Evolutionary conservation across 2,888 invertebrate species (phyloP), one percentile per base, ranked within the genome.

Genomic region (Exephanes ischioxanthus): DNA sequence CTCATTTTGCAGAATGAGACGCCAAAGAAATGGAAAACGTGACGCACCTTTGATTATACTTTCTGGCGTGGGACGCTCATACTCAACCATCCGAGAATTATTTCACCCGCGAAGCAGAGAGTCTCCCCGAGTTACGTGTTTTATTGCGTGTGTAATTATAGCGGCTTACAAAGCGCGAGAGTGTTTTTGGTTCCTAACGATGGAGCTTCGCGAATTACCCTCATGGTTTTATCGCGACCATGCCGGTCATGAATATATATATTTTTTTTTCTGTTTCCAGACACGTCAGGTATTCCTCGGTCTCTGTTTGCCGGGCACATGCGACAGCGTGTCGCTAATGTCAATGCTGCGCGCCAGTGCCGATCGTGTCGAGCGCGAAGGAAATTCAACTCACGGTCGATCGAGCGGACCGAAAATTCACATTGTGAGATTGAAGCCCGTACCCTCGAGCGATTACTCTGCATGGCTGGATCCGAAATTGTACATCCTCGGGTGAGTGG

Each of bases 221-320:
- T 66, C 33, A 48, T 22, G 5, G 63, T 70, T 72, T 22, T 48
- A 33, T 80, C 55, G 14, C 45, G 41, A 22, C 41, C 26, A 14
- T 16, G 26, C n/a, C 14, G 16, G 14, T 16, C 16, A 48, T 16
- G n/a, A 63, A 14, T 58, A 14, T 58, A 30, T 33, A n/a, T n/a
- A n/a, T n/a, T 37, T 22, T 37, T 55, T 76, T n/a, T 66, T 75
- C 11, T 41, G 14, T 70, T 94, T 92, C 37, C 94, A 97, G 97
- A 95, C 96, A 86, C 95, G 97, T 86, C 95, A 96, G 90, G 94
- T 97, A 89, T 95, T 96, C 92, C 94, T 97, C 77, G 97, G 97
- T 9, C 96, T 97, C 91, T 97, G 97, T 91, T 94, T 97, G 88
- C 97, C 97, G 6, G 95, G 95, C 81, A 95, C 96, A 0, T 97